These are phyloP conservation scores for Aphelocoma californica DNA, from an alignment of 2,797 vertebrate genomes.

Conservation along the genomic window DNA sequence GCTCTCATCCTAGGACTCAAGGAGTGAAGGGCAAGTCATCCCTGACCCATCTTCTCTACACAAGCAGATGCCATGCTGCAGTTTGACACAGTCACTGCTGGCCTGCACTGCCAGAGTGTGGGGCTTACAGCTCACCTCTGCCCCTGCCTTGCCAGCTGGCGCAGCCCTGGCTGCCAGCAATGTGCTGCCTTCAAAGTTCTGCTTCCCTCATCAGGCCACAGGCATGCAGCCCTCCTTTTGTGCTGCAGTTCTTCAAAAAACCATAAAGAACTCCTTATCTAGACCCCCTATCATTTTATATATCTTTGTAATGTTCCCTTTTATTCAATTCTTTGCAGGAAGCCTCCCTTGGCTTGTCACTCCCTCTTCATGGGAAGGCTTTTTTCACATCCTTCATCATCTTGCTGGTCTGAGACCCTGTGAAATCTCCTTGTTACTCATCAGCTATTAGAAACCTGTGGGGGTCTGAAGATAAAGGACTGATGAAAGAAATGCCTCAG, in stretches of 20 bases:
- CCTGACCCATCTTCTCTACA: background rate
- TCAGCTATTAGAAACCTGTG: background rate
- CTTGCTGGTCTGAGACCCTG: background rate
- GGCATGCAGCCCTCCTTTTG: background rate
- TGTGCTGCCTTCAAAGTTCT: background rate
- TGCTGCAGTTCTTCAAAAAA: background rate
- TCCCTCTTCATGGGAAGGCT: background rate
- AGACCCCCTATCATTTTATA: background rate
- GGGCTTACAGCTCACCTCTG: background rate
- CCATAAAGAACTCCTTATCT: background rate
- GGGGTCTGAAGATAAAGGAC: background rate
- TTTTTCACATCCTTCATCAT: background rate
- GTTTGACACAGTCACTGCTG: background rate
- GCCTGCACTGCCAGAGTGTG: background rate
- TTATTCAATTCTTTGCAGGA: background rate
- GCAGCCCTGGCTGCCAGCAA: background rate
- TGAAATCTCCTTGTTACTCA: background rate
- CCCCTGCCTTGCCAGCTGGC: background rate
- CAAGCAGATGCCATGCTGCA: background rate
- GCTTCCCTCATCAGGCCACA: background rate
- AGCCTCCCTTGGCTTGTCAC: background rate
- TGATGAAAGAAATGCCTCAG: background rate
- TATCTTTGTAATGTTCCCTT: background rate
- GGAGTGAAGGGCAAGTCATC: background rate
- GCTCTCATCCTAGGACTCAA: background rate